Evolutionary conservation across 2,797 vertebrate species (phyloP).

Genomic region (Babyrousa celebensis): DNA sequence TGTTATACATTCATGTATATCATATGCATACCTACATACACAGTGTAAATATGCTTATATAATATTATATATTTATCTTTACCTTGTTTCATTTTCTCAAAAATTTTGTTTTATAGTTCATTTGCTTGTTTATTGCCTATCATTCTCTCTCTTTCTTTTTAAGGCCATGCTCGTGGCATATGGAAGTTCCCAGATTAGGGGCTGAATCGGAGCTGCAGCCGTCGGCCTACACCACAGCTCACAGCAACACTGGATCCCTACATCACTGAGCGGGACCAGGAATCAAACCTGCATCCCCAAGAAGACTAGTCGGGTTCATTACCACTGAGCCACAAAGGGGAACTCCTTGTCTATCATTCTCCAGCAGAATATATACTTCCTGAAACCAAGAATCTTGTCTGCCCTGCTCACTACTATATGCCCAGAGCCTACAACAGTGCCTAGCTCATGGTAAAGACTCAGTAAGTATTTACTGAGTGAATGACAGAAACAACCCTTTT

Average conservation of each 20-base stretch:
- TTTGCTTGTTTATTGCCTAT: constrained; percentile 14
- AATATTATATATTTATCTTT: background rate
- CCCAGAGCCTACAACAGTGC: background rate
- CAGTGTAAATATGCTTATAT: background rate
- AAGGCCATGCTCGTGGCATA: too few relatives aligned
- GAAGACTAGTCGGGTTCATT: too few relatives aligned
- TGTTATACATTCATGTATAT: background rate
- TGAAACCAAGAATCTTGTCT: background rate
- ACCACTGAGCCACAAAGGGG: too few relatives aligned
- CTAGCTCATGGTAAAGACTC: background rate
- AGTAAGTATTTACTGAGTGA: background rate
- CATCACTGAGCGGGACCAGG: too few relatives aligned
- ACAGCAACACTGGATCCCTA: too few relatives aligned
- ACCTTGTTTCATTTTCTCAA: constrained; percentile 16
- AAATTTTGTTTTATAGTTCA: constrained; percentile 12
- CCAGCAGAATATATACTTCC: background rate
- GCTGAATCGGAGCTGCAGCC: too few relatives aligned
- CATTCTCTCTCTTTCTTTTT: background rate
- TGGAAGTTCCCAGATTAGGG: too few relatives aligned
- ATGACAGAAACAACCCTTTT: background rate
- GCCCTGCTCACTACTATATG: background rate
- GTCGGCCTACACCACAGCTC: too few relatives aligned
- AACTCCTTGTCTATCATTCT: background rate
- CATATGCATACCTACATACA: background rate
- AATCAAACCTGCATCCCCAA: too few relatives aligned